Evolutionary conservation across 2,113 vertebrate species (phyloP).

Genomic region (Microcebus tavaratra): DNA sequence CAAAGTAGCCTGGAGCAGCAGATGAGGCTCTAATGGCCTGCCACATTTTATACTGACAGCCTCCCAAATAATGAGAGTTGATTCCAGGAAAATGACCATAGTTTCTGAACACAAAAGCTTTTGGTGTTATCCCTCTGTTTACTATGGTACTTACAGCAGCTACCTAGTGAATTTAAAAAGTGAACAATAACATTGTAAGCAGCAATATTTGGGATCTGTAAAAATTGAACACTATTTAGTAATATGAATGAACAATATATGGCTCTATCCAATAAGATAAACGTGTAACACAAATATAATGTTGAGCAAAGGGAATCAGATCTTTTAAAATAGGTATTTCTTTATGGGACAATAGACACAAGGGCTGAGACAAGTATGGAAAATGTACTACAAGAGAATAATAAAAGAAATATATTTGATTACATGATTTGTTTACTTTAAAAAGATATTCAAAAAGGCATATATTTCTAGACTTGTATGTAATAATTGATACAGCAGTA

Average conservation of each 20-base stretch:
- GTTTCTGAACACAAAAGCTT: conserved; percentile 97
- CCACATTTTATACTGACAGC: conserved; percentile 96
- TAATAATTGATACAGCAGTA: not conserved
- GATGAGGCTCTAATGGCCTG: conserved; percentile 96
- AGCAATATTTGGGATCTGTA: not conserved
- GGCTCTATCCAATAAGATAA: not conserved
- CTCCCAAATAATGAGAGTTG: conserved; percentile 94
- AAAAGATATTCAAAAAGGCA: not conserved
- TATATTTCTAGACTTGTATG: not conserved
- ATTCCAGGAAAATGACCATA: conserved; percentile 94
- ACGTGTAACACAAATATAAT: not conserved
- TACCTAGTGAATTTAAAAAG: conserved; percentile 85
- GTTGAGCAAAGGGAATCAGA: not conserved
- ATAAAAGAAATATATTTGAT: not conserved
- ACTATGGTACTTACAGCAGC: conserved; percentile 96
- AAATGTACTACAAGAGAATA: not conserved
- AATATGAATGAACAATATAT: not conserved
- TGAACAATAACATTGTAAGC: not conserved
- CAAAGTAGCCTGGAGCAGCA: conserved; percentile 96
- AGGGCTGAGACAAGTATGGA: not conserved
- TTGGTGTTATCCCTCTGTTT: conserved; percentile 92
- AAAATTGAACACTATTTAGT: not conserved
- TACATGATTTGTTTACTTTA: not conserved
- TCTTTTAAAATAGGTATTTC: conserved; percentile 1
- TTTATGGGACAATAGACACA: not conserved